Percentiles rank a stretch among this genome's conserved stretches.
These are phyloP conservation scores for Eudasyphora cyanicolor DNA, from an alignment of 2,888 invertebrate species.

Conservation along the genomic window DNA sequence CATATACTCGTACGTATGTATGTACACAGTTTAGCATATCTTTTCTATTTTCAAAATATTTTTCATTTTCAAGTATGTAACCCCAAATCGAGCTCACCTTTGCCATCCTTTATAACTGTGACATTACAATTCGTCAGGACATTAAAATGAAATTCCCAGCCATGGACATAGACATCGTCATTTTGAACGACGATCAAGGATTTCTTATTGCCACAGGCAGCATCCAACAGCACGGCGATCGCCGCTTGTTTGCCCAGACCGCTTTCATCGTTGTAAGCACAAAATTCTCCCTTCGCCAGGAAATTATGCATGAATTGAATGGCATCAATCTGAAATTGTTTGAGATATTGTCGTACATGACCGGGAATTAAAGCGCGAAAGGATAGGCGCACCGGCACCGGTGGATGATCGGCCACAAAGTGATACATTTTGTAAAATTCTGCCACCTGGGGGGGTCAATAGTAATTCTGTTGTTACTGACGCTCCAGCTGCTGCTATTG, in stretches of 20 bases:
- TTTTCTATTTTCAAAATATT: too few relatives aligned
- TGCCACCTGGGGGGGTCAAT: neutral
- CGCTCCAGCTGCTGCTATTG: slow-evolving; percentile 50
- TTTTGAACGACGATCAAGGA: slow-evolving; percentile 75
- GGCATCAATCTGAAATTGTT: slow-evolving; percentile 76
- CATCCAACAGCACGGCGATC: slow-evolving; percentile 73
- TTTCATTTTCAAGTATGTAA: too few relatives aligned
- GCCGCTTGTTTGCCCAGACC: slow-evolving; percentile 76
- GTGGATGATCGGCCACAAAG: slow-evolving; percentile 74
- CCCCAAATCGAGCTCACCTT: slow-evolving; percentile 69
- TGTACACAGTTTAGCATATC: too few relatives aligned
- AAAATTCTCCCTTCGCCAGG: slow-evolving; percentile 73
- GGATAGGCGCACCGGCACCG: slow-evolving; percentile 72
- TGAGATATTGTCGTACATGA: slow-evolving; percentile 74
- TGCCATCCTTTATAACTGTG: slow-evolving; percentile 71
- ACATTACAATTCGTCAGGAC: slow-evolving; percentile 72
- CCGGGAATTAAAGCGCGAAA: slow-evolving; percentile 71
- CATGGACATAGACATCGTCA: slow-evolving; percentile 73
- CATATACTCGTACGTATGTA: too few relatives aligned
- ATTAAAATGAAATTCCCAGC: slow-evolving; percentile 78
- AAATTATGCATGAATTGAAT: slow-evolving; percentile 75
- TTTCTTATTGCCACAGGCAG: slow-evolving; percentile 70
- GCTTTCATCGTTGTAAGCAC: slow-evolving; percentile 78
- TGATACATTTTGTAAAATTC: slow-evolving; percentile 73
- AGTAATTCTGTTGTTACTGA: slow-evolving; percentile 31